Evolutionary conservation across 2,888 invertebrate genomes (phyloP), one percentile per base, ranked within the genome.

Genomic region (Andrena flavipes): DNA sequence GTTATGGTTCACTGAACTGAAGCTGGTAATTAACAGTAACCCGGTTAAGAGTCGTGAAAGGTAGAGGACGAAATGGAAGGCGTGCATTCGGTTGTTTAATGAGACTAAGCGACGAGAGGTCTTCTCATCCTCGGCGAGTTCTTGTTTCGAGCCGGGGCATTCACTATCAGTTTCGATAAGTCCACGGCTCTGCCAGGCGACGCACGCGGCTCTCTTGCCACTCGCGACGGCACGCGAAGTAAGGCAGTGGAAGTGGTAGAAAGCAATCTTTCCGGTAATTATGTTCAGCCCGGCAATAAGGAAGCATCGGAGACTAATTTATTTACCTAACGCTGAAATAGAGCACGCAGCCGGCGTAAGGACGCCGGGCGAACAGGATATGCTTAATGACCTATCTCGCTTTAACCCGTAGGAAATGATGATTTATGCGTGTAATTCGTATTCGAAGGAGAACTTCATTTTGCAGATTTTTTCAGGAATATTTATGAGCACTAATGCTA

Each of bases 1-100:
- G 62, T 54, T 54, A 33, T 64, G 65, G 63, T 63, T 82, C 75
- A 56, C n/a, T 48, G 60, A 65, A 70, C 74, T 69, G 69, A 64
- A 56, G 70, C 51, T 77, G 81, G 75, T 80, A 84, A 86, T 86
- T 86, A 84, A 77, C 76, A 51, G 79, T 71, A 78, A 82, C 79
- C 76, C 77, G 60, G 76, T 81, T 76, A 78, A 78, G 86, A 63
- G 42, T 54, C 72, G 76, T 26, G 76, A 63, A 62, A 62, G 59
- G 70, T 42, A 35, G 13, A 63, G n/a, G 75, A 70, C n/a, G 42
- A 51, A 60, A 75, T 65, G 80, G 84, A 72, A 65, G 82, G 71
- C 73, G 56, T 33, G 56, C 71, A 49, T 82, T 86, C 74, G 74
- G 80, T 70, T 74, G 69, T 82, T 86, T 79, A 79, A 84, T 73